phyloP scores from a whole-genome alignment of 53 echinoderm and acorn worm genomes.

The Stichopus horrens region DNA sequence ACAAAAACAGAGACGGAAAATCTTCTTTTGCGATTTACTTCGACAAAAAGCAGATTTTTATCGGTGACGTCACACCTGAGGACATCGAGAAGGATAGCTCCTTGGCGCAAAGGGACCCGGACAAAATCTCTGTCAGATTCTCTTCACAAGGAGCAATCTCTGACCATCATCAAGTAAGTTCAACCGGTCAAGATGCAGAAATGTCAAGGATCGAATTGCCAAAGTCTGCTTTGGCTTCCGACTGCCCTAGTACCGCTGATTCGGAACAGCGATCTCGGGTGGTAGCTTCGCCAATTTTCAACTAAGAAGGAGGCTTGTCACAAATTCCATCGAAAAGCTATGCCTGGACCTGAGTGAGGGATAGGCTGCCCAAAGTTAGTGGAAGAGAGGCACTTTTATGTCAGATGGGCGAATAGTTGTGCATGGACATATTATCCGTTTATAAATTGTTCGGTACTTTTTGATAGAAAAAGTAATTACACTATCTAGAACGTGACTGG shows the following conservation, averaged over 20 bases:
- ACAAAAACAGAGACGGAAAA: slow-evolving; percentile 19
- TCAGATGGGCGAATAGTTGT: too few species aligned
- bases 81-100: slow-evolving; percentile 54
- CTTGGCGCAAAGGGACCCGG: slow-evolving; percentile 53
- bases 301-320: neutral
- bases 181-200: neutral
- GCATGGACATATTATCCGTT: too few species aligned
- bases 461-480: too few species aligned
- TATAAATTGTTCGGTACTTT: too few species aligned
- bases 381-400: too few species aligned
- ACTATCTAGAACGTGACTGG: too few species aligned
- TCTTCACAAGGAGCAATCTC: neutral
- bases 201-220: neutral
- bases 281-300: slow-evolving; percentile 3
- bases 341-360: too few species aligned
- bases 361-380: too few species aligned
- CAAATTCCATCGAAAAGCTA: too few species aligned
- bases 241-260: slow-evolving; percentile 5
- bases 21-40: slow-evolving; percentile 60
- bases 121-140: slow-evolving; percentile 53
- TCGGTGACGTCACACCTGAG: slow-evolving; percentile 59
- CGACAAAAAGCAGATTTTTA: slow-evolving; percentile 70
- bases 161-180: neutral
- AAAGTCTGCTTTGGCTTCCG: neutral
- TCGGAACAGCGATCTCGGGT: neutral